A percentile compares a stretch with the other conserved stretches of the same genome.
Conservation (phyloP, 2,888 invertebrate genomes). For the Drosophila dives region DNA sequence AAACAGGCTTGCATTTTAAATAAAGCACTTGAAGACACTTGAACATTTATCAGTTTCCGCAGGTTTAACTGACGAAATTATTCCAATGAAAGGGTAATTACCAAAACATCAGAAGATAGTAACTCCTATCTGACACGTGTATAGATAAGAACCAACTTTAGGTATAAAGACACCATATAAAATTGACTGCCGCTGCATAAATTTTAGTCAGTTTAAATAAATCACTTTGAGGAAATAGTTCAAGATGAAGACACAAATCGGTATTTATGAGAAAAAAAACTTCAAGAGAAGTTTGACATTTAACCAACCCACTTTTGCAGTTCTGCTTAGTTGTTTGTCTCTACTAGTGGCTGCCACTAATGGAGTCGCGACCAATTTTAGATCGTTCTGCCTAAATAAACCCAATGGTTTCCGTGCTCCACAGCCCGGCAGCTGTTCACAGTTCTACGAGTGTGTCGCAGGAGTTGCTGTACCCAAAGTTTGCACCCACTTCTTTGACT, state of each 20-base stretch:
- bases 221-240: not conserved
- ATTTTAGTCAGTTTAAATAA: not conserved
- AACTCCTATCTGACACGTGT: constrained; percentile 2
- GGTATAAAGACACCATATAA: constrained; percentile 12
- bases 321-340: constrained; percentile 22
- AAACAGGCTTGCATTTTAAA: no score
- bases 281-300: not conserved
- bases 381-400: constrained; percentile 8
- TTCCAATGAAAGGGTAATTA: no score
- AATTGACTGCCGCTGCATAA: not conserved
- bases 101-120: not conserved
- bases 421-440: constrained; percentile 7
- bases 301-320: not conserved
- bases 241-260: constrained; percentile 26
- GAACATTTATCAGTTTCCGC: no score
- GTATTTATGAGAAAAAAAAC: constrained; percentile 1
- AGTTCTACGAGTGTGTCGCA: constrained; percentile 14
- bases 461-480: constrained; percentile 17
- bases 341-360: constrained; percentile 9
- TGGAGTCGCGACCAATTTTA: constrained; percentile 10
- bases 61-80: no score
- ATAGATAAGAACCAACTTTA: constrained; percentile 14
- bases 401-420: constrained; percentile 14
- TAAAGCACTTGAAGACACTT: no score
- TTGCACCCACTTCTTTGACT: constrained; percentile 11